Evolutionary conservation across 2,888 invertebrate genomes (phyloP).

Genomic region (Tipula vernalis): DNA sequence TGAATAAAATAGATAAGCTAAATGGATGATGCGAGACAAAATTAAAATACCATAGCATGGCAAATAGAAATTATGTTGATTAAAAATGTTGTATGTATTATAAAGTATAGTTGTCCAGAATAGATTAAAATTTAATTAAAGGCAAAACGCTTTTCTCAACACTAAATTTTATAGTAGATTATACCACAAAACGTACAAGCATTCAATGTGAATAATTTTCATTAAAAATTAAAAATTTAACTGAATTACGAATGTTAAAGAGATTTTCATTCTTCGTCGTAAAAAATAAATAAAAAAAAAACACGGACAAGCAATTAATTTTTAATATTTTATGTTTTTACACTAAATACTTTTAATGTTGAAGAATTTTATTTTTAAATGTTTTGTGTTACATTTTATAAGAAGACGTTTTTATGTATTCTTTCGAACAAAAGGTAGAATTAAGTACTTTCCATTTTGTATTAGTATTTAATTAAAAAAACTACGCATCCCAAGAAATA

Average conservation of each 20-base stretch:
- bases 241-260: background rate
- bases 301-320: background rate
- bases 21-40: background rate
- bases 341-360: background rate
- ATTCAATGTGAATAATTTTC: background rate
- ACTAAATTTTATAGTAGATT: background rate
- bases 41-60: background rate
- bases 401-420: background rate
- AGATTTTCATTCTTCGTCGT: background rate
- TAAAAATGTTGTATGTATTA: background rate
- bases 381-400: background rate
- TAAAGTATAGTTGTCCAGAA: background rate
- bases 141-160: background rate
- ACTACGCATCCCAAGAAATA: no score
- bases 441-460: no score
- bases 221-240: background rate
- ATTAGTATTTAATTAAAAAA: no score
- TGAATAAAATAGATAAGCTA: background rate
- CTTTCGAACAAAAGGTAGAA: background rate
- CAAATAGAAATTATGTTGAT: background rate
- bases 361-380: background rate
- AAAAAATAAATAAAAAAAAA: background rate
- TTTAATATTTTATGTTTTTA: background rate
- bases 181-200: background rate
- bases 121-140: background rate